Conservation (phyloP, 2,888 invertebrate genomes). For the Rhyacophila evoluta region DNA sequence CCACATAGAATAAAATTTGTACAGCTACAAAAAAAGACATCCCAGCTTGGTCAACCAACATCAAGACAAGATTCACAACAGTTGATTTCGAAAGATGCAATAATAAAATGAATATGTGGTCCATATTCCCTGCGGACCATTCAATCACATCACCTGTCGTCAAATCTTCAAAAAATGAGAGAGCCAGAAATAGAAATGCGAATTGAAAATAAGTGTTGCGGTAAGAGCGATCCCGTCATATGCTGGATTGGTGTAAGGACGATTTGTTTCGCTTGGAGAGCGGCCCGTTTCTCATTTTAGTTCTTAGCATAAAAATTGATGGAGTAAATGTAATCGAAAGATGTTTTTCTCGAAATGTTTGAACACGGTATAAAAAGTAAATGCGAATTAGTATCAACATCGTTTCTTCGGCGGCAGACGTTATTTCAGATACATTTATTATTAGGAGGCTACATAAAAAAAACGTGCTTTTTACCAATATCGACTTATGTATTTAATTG, state of each 20-base stretch:
- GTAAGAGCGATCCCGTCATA: constrained; percentile 47
- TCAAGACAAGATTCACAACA: no score
- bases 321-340: constrained; percentile 52
- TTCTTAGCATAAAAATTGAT: constrained; percentile 53
- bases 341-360: constrained; percentile 51
- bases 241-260: constrained; percentile 54
- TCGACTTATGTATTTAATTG: no score
- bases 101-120: no score
- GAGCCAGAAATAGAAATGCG: constrained; percentile 5
- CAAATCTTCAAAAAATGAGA: constrained; percentile 2
- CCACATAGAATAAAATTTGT: no score
- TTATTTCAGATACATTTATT: neutral
- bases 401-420: constrained; percentile 27
- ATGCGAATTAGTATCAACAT: constrained; percentile 50
- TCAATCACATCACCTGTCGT: constrained; percentile 9
- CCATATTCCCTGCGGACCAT: neutral
- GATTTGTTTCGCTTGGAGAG: constrained; percentile 54
- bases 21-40: no score
- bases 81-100: no score
- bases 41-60: no score
- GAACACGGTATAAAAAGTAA: constrained; percentile 27
- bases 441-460: neutral
- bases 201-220: constrained; percentile 42
- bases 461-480: no score
- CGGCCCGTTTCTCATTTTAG: constrained; percentile 42